Base-by-base conservation (phyloP, 1,140 invertebrate species). In the Magallana ariakensis region DNA sequence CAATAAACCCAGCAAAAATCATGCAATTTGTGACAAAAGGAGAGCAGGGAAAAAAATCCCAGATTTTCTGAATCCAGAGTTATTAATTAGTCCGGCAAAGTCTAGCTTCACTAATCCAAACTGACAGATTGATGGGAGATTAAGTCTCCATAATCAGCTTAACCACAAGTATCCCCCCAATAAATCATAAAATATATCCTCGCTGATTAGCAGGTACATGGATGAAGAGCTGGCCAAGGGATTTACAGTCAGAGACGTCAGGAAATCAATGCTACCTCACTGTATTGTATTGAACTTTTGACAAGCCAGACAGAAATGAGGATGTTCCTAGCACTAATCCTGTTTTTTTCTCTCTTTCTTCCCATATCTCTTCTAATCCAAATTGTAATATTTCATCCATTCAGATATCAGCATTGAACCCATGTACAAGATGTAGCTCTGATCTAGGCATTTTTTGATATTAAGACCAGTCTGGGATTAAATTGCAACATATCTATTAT, bases 181-280 rank as follows among this genome's bases (percentile, higher is more conserved):
- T 75, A 75, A 75, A 75, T 75, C 66, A 75, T 75, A 75, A 75
- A 75, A 75, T 75, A 75, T 75, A 75, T 75, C 66, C 66, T 26
- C 15, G 10, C 33, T 75, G 66, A 75, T 75, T 75, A 75, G 66
- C 66, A 75, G 66, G 66, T 75, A 75, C 66, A 19, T 75, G 66
- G 66, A 75, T 75, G 66, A 75, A 75, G 22, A 75, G 66, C 13
- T 75, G 66, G 22, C 10, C 66, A 13, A 26, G 33, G 66, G 66
- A 75, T 75, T 75, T 75, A 75, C 66, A 75, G 33, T 75, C 66
- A 13, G 66, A 75, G 66, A 75, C 22, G 66, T 75, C 66, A 75
- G 66, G 66, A 75, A 75, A 75, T 75, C 66, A 75, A 75, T 75
- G 66, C 5, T 26, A 8, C 9, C 22, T 33, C 66, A 13, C 22